Evolutionary conservation across 2,888 invertebrate species (phyloP).

Genomic region (Sthenelais limicola): DNA sequence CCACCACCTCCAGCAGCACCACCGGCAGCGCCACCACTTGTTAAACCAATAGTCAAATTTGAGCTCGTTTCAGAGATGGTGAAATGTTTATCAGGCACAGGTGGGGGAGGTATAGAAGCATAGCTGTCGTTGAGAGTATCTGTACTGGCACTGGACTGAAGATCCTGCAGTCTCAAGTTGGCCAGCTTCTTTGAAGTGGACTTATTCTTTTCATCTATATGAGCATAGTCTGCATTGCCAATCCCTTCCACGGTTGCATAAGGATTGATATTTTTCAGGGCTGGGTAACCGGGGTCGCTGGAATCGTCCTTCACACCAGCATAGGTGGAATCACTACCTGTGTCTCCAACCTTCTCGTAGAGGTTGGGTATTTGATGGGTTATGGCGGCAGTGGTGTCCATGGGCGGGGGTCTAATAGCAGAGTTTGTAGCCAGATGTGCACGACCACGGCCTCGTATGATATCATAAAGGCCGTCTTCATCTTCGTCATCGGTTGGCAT

Average conservation of each 20-base stretch:
- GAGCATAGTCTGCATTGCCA: constrained; percentile 36
- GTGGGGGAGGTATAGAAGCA: constrained; percentile 18
- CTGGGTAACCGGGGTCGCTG: background rate
- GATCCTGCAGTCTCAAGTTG: background rate
- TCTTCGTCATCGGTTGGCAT: constrained; percentile 34
- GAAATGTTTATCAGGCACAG: constrained; percentile 36
- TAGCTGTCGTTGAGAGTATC: constrained; percentile 36
- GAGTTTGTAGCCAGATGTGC: background rate
- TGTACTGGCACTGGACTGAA: constrained; percentile 10
- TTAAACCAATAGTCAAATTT: too few species aligned
- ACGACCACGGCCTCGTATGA: constrained; percentile 4
- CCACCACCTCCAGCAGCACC: too few species aligned
- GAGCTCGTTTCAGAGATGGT: too few species aligned
- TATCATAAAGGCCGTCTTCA: constrained; percentile 28
- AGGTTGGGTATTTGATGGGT: background rate
- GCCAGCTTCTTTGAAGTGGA: too few species aligned
- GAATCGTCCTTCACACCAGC: background rate
- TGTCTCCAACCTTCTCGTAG: constrained; percentile 16
- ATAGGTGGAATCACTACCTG: background rate
- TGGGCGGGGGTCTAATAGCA: background rate
- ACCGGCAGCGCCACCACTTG: too few species aligned
- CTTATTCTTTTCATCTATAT: constrained; percentile 19
- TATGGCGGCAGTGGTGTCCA: background rate
- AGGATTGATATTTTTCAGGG: constrained; percentile 3
- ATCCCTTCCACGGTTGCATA: constrained; percentile 38